Conservation (phyloP, 1,140 invertebrate species). For the Papilio glaucus region DNA sequence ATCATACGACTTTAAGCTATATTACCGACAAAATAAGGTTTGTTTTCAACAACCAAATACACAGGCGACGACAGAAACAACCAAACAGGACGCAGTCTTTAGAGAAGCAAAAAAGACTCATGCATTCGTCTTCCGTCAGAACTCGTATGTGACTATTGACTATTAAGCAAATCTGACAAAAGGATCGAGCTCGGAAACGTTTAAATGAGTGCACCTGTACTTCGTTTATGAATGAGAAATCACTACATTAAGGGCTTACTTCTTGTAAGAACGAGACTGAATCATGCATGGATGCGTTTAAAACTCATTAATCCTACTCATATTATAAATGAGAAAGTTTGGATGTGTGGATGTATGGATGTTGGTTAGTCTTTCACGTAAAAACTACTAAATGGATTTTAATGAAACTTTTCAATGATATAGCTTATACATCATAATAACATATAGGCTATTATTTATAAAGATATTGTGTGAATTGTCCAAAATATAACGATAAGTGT, state of each 20-base stretch:
- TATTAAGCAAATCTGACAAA: conserved; percentile 9
- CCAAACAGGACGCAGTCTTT: conserved; percentile 14
- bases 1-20: neutral
- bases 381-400: too few species aligned
- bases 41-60: neutral
- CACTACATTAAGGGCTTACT: neutral
- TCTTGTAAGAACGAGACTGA: too few species aligned
- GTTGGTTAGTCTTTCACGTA: too few species aligned
- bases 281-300: neutral
- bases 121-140: conserved; percentile 23
- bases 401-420: too few species aligned
- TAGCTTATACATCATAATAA: too few species aligned
- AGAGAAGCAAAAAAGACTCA: neutral
- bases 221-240: too few species aligned
- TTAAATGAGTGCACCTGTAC: conserved; percentile 3
- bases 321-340: too few species aligned
- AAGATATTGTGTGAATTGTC: too few species aligned
- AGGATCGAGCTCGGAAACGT: conserved; percentile 4
- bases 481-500: too few species aligned
- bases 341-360: too few species aligned
- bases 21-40: neutral
- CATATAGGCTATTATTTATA: too few species aligned
- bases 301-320: too few species aligned
- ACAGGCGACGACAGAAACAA: neutral
- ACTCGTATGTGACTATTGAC: conserved; percentile 17